phyloP scores from a whole-genome alignment of 2,797 vertebrate species.

The Rhadinocentrus ornatus region DNA sequence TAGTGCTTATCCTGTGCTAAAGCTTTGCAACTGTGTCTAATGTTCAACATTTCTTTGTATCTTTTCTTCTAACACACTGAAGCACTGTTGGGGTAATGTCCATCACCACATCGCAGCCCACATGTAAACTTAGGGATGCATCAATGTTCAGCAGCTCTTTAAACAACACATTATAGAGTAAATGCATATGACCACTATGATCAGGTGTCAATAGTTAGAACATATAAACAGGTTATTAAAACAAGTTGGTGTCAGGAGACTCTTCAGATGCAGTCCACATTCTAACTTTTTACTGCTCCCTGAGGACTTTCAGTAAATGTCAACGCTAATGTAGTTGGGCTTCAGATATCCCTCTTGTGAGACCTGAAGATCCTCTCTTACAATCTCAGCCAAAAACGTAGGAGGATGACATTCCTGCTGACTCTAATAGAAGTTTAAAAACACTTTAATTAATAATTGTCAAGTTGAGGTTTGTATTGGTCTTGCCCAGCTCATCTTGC shows the following conservation, averaged over 20 bases:
- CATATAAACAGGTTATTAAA: neutral
- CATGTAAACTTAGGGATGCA: no score
- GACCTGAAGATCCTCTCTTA: neutral
- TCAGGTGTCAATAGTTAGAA: neutral
- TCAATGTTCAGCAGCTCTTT: neutral
- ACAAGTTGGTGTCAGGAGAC: neutral
- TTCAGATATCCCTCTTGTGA: neutral
- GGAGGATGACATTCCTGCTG: neutral
- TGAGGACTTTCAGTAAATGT: neutral
- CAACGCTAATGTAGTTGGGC: neutral
- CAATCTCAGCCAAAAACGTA: neutral
- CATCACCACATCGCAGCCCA: neutral
- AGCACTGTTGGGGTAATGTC: neutral
- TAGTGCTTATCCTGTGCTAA: conserved; percentile 17
- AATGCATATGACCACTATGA: neutral
- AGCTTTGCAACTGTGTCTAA: conserved; percentile 11
- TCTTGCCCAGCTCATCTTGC: neutral
- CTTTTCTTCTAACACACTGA: neutral
- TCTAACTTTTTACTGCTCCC: neutral
- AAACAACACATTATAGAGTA: neutral
- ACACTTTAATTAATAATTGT: conserved; percentile 15
- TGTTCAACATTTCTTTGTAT: conserved; percentile 15
- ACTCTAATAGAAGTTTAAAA: neutral
- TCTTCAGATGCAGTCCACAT: neutral
- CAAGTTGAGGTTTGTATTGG: conserved; percentile 1